Evolutionary conservation across 2,888 invertebrate species (phyloP).

Genomic region (Pterobdella sp.): DNA sequence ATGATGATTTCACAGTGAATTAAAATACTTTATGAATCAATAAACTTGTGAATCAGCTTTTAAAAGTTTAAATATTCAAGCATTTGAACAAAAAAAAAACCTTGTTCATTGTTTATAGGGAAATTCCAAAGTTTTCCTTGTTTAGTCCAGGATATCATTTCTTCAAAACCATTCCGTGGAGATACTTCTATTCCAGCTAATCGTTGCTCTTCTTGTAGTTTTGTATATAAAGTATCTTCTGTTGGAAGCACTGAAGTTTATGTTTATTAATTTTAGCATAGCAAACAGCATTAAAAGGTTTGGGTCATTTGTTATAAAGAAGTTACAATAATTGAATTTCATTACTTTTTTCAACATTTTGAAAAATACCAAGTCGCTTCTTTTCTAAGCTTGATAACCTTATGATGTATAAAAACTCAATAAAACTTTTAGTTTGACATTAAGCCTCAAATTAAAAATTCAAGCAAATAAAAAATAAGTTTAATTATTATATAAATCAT

Average conservation of each 20-base stretch:
- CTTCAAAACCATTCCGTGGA: slow-evolving; percentile 80
- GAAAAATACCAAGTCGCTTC: neutral
- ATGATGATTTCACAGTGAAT: no score
- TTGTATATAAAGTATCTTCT: slow-evolving; percentile 30
- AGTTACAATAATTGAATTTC: neutral
- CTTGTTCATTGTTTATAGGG: slow-evolving; percentile 94
- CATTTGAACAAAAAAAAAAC: slow-evolving; percentile 47
- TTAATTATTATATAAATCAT: neutral
- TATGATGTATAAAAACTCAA: neutral
- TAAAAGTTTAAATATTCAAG: neutral
- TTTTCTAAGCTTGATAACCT: neutral
- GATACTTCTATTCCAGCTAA: slow-evolving; percentile 49
- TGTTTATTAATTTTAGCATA: neutral
- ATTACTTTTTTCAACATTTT: neutral
- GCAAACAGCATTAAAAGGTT: no score
- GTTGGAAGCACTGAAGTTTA: neutral
- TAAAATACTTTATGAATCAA: no score
- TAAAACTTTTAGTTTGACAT: no score
- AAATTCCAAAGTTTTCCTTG: slow-evolving; percentile 91
- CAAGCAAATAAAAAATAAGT: no score
- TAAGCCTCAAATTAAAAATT: no score
- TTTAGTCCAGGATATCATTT: slow-evolving; percentile 86
- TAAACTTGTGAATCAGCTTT: neutral
- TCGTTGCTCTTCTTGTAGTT: slow-evolving; percentile 31
- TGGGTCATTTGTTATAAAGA: neutral